Evolutionary conservation across 1,140 invertebrate genomes (phyloP).

Genomic region (Pristionchus pacificus): DNA sequence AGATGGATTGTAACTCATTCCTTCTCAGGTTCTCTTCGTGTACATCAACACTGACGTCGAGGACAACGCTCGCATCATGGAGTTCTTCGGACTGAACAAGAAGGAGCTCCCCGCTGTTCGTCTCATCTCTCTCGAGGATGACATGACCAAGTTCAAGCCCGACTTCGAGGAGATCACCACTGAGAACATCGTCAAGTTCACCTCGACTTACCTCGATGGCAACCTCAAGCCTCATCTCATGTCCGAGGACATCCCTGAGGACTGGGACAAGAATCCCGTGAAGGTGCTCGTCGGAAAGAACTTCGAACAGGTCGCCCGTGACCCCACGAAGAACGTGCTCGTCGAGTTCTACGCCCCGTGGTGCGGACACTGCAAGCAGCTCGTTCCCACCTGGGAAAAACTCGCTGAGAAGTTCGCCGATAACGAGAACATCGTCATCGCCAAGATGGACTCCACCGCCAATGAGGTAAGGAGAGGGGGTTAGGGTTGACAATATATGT

Average conservation of each 20-base stretch:
- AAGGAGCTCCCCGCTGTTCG: conserved; percentile 85
- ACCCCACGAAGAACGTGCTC: conserved; percentile 84
- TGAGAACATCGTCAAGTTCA: conserved; percentile 77
- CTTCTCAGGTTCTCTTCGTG: conserved; percentile 76
- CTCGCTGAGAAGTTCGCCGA: conserved; percentile 80
- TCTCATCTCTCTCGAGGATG: conserved; percentile 87
- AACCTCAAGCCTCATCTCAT: conserved; percentile 85
- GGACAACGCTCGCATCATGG: conserved; percentile 91
- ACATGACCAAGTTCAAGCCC: conserved; percentile 96
- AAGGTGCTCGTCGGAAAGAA: conserved; percentile 90
- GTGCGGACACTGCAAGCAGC: conserved; percentile 90
- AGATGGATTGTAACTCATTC: no score
- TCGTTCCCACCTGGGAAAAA: conserved; percentile 89
- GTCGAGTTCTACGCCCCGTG: conserved; percentile 90
- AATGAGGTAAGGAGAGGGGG: conserved; percentile 80
- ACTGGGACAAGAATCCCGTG: conserved; percentile 93
- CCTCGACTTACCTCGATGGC: conserved; percentile 80
- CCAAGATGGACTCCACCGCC: conserved; percentile 95
- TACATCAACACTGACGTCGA: conserved; percentile 89
- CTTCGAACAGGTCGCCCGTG: conserved; percentile 80
- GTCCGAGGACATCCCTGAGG: conserved; percentile 85
- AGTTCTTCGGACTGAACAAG: conserved; percentile 97
- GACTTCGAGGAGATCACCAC: conserved; percentile 71
- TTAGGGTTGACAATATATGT: no score
- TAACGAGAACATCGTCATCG: conserved; percentile 79